Conservation (phyloP, 2,797 vertebrate genomes). For the Clarias fuscus region DNA sequence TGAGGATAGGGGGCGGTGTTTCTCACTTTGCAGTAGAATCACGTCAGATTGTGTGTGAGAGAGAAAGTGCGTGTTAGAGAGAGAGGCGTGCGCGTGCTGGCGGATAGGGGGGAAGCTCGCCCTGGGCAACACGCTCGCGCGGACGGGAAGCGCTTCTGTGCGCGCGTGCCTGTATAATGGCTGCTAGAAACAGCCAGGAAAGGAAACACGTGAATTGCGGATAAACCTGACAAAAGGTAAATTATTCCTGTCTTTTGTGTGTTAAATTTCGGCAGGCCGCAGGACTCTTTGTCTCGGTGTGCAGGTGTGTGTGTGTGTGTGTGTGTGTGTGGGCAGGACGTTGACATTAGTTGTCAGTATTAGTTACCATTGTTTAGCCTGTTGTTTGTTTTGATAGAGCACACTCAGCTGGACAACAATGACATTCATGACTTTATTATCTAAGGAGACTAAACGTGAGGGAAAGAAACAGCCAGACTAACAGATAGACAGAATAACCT, state of each 20-base stretch:
- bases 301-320: slow-evolving; percentile 61
- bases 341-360: slow-evolving; percentile 38
- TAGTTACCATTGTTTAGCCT: slow-evolving; percentile 14
- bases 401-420: background rate
- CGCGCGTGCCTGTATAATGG: slow-evolving; percentile 69
- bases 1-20: slow-evolving; percentile 5
- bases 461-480: background rate
- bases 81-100: slow-evolving; percentile 34
- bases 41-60: background rate
- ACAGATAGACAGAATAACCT: background rate
- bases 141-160: slow-evolving; percentile 25
- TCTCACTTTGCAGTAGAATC: background rate
- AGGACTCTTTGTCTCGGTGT: slow-evolving; percentile 51
- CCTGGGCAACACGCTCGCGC: background rate
- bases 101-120: slow-evolving; percentile 12
- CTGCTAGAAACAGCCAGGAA: slow-evolving; percentile 69
- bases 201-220: slow-evolving; percentile 63
- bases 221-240: slow-evolving; percentile 59
- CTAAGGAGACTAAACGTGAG: too few species aligned
- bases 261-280: background rate
- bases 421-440: background rate
- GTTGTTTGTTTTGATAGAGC: slow-evolving; percentile 19
- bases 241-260: slow-evolving; percentile 11
- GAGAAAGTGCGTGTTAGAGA: background rate
- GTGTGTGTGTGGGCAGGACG: slow-evolving; percentile 10